Percentiles rank a stretch among this genome's conserved stretches.
phyloP scores from a whole-genome alignment of 35 echinoderm and acorn worm species.

The Apostichopus japonicus region DNA sequence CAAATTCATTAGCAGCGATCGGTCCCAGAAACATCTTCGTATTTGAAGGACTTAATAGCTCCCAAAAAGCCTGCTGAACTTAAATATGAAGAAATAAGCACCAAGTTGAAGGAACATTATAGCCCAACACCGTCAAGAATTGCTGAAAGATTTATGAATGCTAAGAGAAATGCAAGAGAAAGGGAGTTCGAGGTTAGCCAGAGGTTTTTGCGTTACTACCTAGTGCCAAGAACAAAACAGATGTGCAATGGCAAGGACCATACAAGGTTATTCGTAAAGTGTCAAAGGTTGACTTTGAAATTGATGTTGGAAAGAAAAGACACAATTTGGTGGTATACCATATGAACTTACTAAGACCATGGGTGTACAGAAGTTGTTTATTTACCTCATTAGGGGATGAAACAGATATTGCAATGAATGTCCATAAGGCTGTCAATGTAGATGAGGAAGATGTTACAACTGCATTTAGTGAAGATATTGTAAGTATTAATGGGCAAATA shows the following conservation, averaged over 20 bases:
- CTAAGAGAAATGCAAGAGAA: too few relatives aligned
- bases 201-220: not conserved
- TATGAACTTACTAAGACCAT: too few relatives aligned
- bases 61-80: not conserved
- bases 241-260: not conserved
- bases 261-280: not conserved
- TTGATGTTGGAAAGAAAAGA: too few relatives aligned
- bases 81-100: slow-evolving; percentile 8
- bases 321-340: too few relatives aligned
- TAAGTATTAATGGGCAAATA: not conserved
- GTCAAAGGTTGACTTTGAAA: too few relatives aligned
- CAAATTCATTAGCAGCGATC: not conserved
- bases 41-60: slow-evolving; percentile 2
- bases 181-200: too few relatives aligned
- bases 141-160: not conserved
- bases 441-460: not conserved
- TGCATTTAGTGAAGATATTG: not conserved
- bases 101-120: not conserved
- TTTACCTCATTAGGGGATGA: not conserved
- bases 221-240: not conserved
- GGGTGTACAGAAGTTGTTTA: slow-evolving; percentile 10
- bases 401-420: not conserved
- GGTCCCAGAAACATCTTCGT: not conserved
- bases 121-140: not conserved
- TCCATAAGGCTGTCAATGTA: not conserved